Base-by-base conservation (phyloP, 30 jellyfish, hydroid and myxozoan genomes). In the Nemopilema nomurai region DNA sequence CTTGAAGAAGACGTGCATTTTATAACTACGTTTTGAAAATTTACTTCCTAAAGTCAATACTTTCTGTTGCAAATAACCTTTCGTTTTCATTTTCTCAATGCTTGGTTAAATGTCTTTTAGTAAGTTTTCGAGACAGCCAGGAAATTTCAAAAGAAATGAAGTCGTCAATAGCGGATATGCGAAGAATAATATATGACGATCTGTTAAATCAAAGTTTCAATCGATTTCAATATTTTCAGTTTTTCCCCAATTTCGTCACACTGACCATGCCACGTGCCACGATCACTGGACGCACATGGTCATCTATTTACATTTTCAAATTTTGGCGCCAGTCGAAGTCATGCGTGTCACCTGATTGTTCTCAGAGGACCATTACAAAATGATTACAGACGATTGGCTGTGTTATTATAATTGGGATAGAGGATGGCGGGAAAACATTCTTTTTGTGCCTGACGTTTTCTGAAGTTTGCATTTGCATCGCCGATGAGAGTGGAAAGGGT, bases 351-450 rank as follows among this genome's bases (percentile, higher is more conserved):
- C 74, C 20, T 70, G 50, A 51, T 83, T 83, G 91, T 71, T 29
- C 80, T 51, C 9, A 16, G 52, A 51, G 52, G 70, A 17, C 57
- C 13, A 41, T 41, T 41, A 41, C 57, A 41, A 41, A 41, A 41
- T 41, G 6, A 41, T 41, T 41, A 41, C 57, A 41, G 57, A 41
- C 57, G 24, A 23, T 29, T 29, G 67, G 30, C n/a, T 51, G 26
- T 23, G 30, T 67, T 28, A 65, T 63, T 22, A 29, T 50, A 63
- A 49, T 21, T 33, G 50, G 76, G 28, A 28, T 62, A 30, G 76
- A 68, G 82, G 50, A 31, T 52, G 52, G 86, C 91, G 91, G 73
- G 91, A 71, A 82, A 83, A 83, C 81, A 49, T 51, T 65, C 71
- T 57, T 69, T n/a, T 28, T 21, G 50, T 29, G 31, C 89, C 66